Conservation (phyloP, 2,797 vertebrate genomes). For the Spheniscus humboldti region DNA sequence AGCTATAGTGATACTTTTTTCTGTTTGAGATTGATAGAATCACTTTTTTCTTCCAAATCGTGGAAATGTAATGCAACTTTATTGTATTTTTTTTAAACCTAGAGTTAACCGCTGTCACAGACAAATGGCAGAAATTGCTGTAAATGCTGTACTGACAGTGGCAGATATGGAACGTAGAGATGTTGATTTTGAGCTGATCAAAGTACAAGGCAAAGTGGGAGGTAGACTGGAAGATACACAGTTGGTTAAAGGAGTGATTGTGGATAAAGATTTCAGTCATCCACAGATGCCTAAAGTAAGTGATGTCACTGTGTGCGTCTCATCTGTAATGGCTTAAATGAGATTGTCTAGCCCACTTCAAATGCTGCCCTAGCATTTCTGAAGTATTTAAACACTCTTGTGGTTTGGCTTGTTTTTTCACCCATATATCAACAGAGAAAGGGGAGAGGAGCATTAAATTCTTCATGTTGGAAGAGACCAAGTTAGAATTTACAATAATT, state of each 20-base stretch:
- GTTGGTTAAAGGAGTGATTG: slow-evolving; percentile 94
- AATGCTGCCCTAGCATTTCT: neutral
- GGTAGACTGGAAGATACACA: slow-evolving; percentile 97
- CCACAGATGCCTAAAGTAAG: slow-evolving; percentile 98
- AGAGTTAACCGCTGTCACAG: slow-evolving; percentile 98
- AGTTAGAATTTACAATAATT: neutral
- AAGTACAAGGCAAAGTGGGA: slow-evolving; percentile 98
- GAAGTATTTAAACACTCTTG: neutral
- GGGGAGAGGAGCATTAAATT: neutral
- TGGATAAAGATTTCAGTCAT: slow-evolving; percentile 99
- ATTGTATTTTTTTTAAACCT: neutral
- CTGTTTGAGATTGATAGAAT: neutral
- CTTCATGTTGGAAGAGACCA: neutral
- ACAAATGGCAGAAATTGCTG: slow-evolving; percentile 98
- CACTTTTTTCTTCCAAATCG: neutral
- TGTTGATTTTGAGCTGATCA: slow-evolving; percentile 98
- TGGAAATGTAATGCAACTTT: neutral
- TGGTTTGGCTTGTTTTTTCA: neutral
- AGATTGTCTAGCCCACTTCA: neutral
- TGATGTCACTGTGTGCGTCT: accelerated
- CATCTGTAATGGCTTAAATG: neutral
- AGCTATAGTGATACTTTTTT: neutral
- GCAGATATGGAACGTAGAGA: slow-evolving; percentile 95
- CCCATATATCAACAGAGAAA: neutral
- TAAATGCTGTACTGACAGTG: slow-evolving; percentile 94